These are phyloP conservation scores for Meteorus colon DNA, from an alignment of 2,888 invertebrate species.

Conservation along the genomic window DNA sequence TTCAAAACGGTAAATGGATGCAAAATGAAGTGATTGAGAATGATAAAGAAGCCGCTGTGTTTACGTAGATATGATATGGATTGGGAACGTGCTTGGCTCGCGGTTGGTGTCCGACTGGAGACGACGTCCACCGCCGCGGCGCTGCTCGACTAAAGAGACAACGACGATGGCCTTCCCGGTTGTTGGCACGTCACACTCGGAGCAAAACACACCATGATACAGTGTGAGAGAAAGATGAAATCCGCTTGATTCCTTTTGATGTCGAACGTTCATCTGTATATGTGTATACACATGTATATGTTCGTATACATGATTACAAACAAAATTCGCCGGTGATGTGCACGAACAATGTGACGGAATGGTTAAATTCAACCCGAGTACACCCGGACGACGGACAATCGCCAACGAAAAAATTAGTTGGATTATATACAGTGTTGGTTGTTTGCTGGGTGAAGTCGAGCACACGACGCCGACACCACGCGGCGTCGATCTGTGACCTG, in stretches of 20 bases:
- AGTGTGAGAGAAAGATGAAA: slow-evolving; percentile 42
- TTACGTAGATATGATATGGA: slow-evolving; percentile 41
- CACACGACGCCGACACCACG: slow-evolving; percentile 69
- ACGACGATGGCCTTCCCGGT: slow-evolving; percentile 49
- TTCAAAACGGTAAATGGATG: no score
- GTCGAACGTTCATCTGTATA: slow-evolving; percentile 14
- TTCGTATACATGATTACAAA: background rate
- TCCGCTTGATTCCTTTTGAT: slow-evolving; percentile 46
- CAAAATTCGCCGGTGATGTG: no score
- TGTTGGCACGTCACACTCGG: slow-evolving; percentile 47
- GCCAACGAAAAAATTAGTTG: background rate
- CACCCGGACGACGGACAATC: background rate
- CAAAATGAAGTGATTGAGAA: background rate
- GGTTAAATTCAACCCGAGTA: background rate
- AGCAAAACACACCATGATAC: slow-evolving; percentile 28
- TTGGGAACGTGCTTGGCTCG: slow-evolving; percentile 62
- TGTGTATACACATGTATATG: background rate
- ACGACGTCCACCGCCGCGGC: slow-evolving; percentile 59
- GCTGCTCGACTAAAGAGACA: slow-evolving; percentile 57
- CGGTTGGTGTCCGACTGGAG: slow-evolving; percentile 68
- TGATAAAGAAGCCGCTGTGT: slow-evolving; percentile 14
- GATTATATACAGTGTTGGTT: background rate
- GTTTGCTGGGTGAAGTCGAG: slow-evolving; percentile 26
- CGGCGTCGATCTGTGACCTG: slow-evolving; percentile 74
- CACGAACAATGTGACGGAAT: background rate